Conservation (phyloP, 2,113 vertebrate species). For the Colius striatus region DNA sequence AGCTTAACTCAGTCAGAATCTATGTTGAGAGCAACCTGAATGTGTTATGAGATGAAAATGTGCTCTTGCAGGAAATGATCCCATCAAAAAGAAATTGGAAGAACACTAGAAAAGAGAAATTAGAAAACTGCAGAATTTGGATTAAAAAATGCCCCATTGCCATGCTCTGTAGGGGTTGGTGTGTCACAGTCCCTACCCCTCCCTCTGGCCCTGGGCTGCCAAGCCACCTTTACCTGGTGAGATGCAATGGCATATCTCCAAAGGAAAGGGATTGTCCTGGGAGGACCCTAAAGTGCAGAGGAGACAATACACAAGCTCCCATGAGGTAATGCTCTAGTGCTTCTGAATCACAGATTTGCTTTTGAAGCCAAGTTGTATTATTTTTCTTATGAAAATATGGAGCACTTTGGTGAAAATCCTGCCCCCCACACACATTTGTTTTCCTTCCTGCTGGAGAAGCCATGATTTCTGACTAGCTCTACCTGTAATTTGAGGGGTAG, state of each 20-base stretch:
- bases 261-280: not conserved
- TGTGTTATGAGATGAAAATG: not conserved
- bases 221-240: not conserved
- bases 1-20: not conserved
- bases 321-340: not conserved
- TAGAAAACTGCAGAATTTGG: not conserved
- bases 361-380: not conserved
- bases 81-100: not conserved
- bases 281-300: not conserved
- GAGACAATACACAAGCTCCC: not conserved
- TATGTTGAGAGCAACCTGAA: not conserved
- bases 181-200: not conserved
- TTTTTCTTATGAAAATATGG: not conserved
- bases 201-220: not conserved
- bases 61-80: not conserved
- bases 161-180: not conserved
- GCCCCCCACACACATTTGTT: not conserved
- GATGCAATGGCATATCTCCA: not conserved
- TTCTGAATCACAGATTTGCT: not conserved
- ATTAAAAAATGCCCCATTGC: not conserved
- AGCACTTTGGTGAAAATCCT: not conserved
- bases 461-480: not conserved
- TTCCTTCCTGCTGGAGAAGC: not conserved
- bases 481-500: not conserved
- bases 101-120: not conserved